Conservation (phyloP, 2,113 vertebrate species). For the Onychostruthus taczanowskii region DNA sequence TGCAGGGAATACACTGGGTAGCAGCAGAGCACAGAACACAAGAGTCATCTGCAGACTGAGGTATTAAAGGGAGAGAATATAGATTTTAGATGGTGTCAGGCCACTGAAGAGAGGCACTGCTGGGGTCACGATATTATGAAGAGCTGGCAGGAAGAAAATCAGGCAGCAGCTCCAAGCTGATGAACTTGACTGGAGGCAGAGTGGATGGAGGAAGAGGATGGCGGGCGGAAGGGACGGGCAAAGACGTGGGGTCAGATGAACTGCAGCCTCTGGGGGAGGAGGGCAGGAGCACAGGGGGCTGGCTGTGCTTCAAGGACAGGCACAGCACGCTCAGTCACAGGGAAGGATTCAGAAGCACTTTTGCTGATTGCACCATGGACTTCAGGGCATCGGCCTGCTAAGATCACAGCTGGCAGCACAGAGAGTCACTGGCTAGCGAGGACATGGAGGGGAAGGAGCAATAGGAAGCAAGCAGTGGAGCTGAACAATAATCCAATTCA, state of each 20-base stretch:
- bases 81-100: not conserved
- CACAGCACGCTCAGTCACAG: not conserved
- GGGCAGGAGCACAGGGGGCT: not conserved
- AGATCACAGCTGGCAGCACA: not conserved
- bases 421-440: not conserved
- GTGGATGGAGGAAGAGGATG: not conserved
- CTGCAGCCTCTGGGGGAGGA: not conserved
- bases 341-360: not conserved
- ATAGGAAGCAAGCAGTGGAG: not conserved
- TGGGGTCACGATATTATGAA: not conserved
- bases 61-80: not conserved
- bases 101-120: not conserved
- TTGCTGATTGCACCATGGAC: not conserved
- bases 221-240: accelerated
- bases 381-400: not conserved
- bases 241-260: not conserved
- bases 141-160: not conserved
- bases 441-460: not conserved
- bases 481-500: not conserved
- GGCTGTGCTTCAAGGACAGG: not conserved
- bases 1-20: not conserved
- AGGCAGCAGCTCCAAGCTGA: not conserved
- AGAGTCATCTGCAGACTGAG: not conserved
- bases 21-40: not conserved
- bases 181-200: not conserved